Percentiles rank a stretch among this genome's conserved stretches.
Conservation (phyloP, 2,797 vertebrate genomes). For the Mormyrus hasselquistii region DNA sequence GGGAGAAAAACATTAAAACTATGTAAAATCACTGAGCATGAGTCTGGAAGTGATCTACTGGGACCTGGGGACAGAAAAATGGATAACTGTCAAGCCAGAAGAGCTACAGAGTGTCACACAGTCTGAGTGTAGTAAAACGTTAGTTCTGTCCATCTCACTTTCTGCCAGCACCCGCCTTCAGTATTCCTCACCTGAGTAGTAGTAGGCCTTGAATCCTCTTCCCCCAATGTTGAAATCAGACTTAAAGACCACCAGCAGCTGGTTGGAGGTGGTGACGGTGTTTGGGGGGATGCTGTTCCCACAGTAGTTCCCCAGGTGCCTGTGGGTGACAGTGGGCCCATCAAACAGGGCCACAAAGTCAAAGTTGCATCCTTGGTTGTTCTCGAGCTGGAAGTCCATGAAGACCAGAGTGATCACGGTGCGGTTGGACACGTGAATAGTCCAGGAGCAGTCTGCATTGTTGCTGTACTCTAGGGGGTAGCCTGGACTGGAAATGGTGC, state of each 20-base stretch:
- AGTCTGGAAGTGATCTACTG: not conserved
- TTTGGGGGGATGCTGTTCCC: constrained; percentile 69
- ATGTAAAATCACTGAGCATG: not conserved
- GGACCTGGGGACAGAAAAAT: not conserved
- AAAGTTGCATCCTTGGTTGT: constrained; percentile 80
- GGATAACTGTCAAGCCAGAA: not conserved
- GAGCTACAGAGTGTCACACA: not conserved
- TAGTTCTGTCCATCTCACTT: not conserved
- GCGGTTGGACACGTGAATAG: constrained; percentile 66
- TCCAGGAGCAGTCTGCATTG: constrained; percentile 84
- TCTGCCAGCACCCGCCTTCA: not conserved
- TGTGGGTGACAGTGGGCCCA: constrained; percentile 64
- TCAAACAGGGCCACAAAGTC: constrained; percentile 88
- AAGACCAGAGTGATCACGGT: constrained; percentile 78
- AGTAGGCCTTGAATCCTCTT: constrained; percentile 87
- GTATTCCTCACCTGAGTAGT: constrained; percentile 75
- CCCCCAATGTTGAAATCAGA: constrained; percentile 96
- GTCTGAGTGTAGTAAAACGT: not conserved
- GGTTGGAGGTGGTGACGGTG: constrained; percentile 66
- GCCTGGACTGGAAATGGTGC: constrained; percentile 83
- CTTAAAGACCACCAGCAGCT: constrained; percentile 84
- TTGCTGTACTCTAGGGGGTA: constrained; percentile 92
- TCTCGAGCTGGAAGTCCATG: constrained; percentile 89
- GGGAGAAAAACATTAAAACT: not conserved
- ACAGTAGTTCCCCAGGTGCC: constrained; percentile 74